Conservation (phyloP, 2,113 vertebrate species). For the Bufo bufo region DNA sequence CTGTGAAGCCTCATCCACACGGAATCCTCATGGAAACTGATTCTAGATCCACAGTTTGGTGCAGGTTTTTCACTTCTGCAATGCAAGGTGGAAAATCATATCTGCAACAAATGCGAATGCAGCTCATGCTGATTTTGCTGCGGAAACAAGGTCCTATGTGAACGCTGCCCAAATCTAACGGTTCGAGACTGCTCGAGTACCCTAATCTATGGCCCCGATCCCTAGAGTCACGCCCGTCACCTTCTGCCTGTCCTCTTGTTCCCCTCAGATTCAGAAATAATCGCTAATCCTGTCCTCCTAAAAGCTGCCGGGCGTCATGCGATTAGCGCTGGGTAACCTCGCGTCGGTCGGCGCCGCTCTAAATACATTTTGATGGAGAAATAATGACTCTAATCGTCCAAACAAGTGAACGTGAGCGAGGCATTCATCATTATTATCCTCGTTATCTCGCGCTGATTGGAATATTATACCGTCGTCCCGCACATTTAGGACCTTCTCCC, state of each 20-base stretch:
- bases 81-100: no score
- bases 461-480: conserved; percentile 41
- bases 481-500: conserved; percentile 33
- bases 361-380: conserved; percentile 22
- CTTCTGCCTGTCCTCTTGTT: neutral
- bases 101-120: no score
- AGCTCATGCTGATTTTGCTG: no score
- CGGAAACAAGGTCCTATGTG: no score
- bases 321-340: conserved; percentile 12
- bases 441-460: conserved; percentile 42
- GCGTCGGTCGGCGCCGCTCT: neutral
- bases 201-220: no score
- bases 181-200: no score
- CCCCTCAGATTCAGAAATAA: neutral
- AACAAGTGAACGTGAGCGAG: conserved; percentile 18
- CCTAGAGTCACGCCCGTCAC: neutral
- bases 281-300: conserved; percentile 29
- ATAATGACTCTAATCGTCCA: conserved; percentile 46
- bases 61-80: no score
- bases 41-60: no score
- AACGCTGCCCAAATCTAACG: no score
- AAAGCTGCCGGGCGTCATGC: conserved; percentile 16
- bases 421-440: conserved; percentile 52
- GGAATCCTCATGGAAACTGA: no score
- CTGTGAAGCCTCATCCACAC: no score